Conservation (phyloP, 1,140 invertebrate genomes). For the Conus ventricosus region DNA sequence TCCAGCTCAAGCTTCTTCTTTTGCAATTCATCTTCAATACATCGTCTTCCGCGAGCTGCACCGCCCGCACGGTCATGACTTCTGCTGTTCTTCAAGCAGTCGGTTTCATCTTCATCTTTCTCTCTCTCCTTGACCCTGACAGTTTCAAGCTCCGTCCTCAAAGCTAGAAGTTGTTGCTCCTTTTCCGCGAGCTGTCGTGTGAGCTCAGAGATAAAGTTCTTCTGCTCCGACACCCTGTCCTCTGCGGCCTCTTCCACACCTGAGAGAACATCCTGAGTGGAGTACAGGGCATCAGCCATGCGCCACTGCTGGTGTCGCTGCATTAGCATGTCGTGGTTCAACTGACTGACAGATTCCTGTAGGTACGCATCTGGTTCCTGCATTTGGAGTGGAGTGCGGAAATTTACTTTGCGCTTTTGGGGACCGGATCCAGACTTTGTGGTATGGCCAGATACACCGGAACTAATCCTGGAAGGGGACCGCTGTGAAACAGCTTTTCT, state of each 20-base stretch:
- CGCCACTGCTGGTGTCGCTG: conserved; percentile 52
- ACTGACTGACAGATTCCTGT: conserved; percentile 38
- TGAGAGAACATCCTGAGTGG: conserved; percentile 55
- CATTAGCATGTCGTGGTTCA: conserved; percentile 54
- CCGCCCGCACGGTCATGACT: neutral
- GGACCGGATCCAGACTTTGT: neutral
- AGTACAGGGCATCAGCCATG: conserved; percentile 54
- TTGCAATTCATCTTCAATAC: conserved; percentile 40
- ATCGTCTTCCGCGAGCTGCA: conserved; percentile 1
- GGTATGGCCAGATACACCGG: neutral
- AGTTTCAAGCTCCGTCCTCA: conserved; percentile 31
- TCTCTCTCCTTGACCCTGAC: neutral
- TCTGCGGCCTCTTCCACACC: conserved; percentile 58
- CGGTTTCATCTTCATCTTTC: neutral
- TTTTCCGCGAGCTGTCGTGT: conserved; percentile 43
- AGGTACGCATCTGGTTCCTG: conserved; percentile 18
- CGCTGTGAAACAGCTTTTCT: neutral
- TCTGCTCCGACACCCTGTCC: conserved; percentile 51
- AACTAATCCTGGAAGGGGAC: neutral
- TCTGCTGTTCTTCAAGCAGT: neutral
- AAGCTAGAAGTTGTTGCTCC: conserved; percentile 35
- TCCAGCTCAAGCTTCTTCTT: conserved; percentile 49
- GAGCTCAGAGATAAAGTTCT: conserved; percentile 50
- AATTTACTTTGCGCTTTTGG: neutral
- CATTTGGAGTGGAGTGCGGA: neutral